Percentiles rank a stretch among this genome's conserved stretches.
These are phyloP conservation scores for Caenorhabditis sp. DNA, from an alignment of 2,888 invertebrate genomes.

Conservation along the genomic window DNA sequence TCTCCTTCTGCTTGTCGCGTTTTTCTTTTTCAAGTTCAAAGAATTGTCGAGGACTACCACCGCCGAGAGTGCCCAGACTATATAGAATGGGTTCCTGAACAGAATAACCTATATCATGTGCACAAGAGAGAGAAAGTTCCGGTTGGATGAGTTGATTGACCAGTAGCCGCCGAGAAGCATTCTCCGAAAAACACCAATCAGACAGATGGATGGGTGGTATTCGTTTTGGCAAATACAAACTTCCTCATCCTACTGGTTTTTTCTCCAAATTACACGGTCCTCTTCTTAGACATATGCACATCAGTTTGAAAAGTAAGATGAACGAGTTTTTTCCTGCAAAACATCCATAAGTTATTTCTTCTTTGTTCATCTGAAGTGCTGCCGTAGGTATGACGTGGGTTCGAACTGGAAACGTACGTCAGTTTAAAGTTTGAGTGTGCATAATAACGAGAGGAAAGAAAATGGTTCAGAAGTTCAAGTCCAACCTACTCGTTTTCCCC, in stretches of 20 bases:
- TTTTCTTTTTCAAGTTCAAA: conserved; percentile 52
- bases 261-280: conserved; percentile 10
- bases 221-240: conserved; percentile 20
- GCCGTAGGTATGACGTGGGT: conserved; percentile 8
- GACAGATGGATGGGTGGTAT: conserved; percentile 44
- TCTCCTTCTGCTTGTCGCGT: background rate
- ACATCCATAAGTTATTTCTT: background rate
- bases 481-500: conserved; percentile 9
- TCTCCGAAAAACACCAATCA: conserved; percentile 56
- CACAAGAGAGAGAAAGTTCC: conserved; percentile 23
- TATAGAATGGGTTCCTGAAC: conserved; percentile 30
- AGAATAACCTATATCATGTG: conserved; percentile 35
- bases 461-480: conserved; percentile 51
- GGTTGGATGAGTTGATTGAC: conserved; percentile 34
- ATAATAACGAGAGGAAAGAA: conserved; percentile 8
- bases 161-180: conserved; percentile 14
- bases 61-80: conserved; percentile 30
- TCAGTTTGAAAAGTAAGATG: conserved; percentile 13
- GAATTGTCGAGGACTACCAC: conserved; percentile 15
- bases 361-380: conserved; percentile 10
- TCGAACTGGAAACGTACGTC: conserved; percentile 20
- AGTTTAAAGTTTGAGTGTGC: conserved; percentile 45
- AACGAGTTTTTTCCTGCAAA: background rate
- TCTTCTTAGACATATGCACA: conserved; percentile 3
- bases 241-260: conserved; percentile 11